Percentiles rank a stretch among this genome's conserved stretches.
These are phyloP conservation scores for Rattus rattus DNA, from an alignment of 2,113 vertebrate genomes.

Conservation along the genomic window DNA sequence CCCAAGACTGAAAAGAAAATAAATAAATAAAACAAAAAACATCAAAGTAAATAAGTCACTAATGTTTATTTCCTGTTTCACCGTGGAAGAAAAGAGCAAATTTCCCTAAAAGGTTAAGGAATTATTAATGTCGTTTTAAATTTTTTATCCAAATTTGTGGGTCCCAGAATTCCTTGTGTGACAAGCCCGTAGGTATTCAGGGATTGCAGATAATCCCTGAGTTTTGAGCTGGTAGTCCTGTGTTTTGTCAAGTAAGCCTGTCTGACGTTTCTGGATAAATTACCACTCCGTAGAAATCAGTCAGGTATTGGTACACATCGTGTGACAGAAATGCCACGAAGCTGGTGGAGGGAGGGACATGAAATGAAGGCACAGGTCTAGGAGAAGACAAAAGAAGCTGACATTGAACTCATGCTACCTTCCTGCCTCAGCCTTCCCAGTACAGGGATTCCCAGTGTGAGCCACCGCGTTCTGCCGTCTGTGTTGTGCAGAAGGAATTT, in stretches of 20 bases:
- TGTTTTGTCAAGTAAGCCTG: too few species aligned
- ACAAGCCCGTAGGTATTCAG: too few species aligned
- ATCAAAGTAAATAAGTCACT: background rate
- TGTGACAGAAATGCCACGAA: background rate
- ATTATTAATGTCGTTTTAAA: background rate
- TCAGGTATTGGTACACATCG: background rate
- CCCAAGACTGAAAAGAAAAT: background rate
- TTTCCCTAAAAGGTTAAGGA: background rate
- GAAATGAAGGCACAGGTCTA: background rate
- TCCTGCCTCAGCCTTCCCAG: background rate
- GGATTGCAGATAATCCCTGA: background rate
- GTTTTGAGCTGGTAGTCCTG: too few species aligned
- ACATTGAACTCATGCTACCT: background rate
- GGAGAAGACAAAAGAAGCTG: background rate
- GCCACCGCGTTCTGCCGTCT: background rate
- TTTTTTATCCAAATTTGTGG: background rate
- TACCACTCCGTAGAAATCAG: background rate
- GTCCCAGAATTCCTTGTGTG: background rate
- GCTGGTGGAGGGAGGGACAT: rapidly evolving
- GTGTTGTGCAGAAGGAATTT: conserved; percentile 7
- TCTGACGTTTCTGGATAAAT: background rate
- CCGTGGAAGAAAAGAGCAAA: background rate
- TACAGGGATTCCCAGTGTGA: background rate
- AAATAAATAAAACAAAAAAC: background rate
- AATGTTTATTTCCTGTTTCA: background rate